Evolutionary conservation across 1,140 invertebrate species (phyloP), one percentile per base, ranked within the genome.

Genomic region (Drosophila dunni): DNA sequence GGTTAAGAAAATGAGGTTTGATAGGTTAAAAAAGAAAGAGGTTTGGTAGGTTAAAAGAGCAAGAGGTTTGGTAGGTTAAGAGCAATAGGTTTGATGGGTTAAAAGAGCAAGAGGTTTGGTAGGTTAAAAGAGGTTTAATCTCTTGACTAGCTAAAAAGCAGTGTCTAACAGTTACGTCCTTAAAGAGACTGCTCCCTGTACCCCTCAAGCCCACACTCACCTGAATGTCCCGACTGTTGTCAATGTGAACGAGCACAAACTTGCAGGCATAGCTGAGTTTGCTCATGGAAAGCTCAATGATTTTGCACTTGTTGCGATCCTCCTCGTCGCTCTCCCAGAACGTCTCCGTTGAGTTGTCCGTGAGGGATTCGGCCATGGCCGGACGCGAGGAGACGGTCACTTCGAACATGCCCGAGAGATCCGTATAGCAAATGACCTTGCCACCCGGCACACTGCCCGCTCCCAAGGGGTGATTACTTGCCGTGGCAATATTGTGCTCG

Each of bases 321-420:
- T 99, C 98, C 81, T 99, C 98, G 3, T 98, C 98, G 67, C 98
- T 99, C 93, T 99, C 98, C 98, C 98, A 99, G 93, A 99, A 99
- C 0, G 98, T 99, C 93, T 99, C 98, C 0, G 98, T 99, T 1
- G 97, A 98, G 79, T 96, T 96, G 92, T 99, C 98, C 0, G 95
- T 97, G 7, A 99, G 94, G 88, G 97, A 98, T 2, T 95, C 96
- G 17, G 98, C 95, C 97, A 99, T 98, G 2, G 97, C 97, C 81
- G 96, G 97, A 1, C 98, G 94, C 78, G 98, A 99, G 0, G 98
- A 99, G 0, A 97, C 97, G 75, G 96, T 97, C 2, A 92, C 85
- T 51, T 92, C 90, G 34, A 92, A 92, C 81, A 91, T 92, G 1
- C 91, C 92, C 0, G 77, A 71, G 9, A 92, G 70, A 46, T 92